A percentile compares a stretch with the other conserved stretches of the same genome.
These are phyloP conservation scores for Mustela nigripes DNA, from an alignment of 2,113 vertebrate genomes.

Conservation along the genomic window DNA sequence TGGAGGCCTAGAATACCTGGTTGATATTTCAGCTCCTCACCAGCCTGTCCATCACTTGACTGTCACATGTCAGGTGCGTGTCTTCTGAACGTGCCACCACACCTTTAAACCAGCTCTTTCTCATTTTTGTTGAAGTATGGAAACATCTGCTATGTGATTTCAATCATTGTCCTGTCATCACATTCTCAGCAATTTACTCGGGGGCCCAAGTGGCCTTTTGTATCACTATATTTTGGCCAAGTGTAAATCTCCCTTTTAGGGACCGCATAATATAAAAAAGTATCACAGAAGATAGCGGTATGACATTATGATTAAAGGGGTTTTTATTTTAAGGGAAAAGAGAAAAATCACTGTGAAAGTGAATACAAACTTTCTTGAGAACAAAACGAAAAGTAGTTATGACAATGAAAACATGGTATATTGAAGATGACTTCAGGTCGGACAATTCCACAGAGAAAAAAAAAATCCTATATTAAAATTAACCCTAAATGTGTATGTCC, in stretches of 20 bases:
- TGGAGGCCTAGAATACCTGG: background rate
- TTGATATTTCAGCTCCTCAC: background rate
- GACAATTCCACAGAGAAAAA: conserved; percentile 50
- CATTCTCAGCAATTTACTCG: background rate
- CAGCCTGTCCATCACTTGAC: background rate
- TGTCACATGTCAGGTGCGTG: background rate
- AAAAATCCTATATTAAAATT: conserved; percentile 38
- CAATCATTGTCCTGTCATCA: background rate
- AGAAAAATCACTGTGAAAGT: conserved; percentile 12
- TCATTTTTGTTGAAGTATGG: conserved; percentile 5
- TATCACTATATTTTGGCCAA: background rate
- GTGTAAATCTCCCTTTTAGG: background rate
- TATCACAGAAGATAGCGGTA: background rate
- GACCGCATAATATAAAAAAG: background rate
- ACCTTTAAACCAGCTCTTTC: background rate
- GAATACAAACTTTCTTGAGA: conserved; percentile 23
- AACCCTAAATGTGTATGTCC: background rate
- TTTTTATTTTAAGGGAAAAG: conserved; percentile 22
- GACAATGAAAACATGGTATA: background rate
- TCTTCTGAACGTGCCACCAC: conserved; percentile 5
- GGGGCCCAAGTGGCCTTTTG: background rate
- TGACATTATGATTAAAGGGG: background rate
- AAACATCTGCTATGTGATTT: conserved; percentile 18
- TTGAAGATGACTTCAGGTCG: background rate
- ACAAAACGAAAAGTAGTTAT: conserved; percentile 32